Percentiles rank a stretch among this genome's conserved stretches.
These are phyloP conservation scores for Mus minutoides DNA, from an alignment of 2,797 vertebrate species.

Conservation along the genomic window DNA sequence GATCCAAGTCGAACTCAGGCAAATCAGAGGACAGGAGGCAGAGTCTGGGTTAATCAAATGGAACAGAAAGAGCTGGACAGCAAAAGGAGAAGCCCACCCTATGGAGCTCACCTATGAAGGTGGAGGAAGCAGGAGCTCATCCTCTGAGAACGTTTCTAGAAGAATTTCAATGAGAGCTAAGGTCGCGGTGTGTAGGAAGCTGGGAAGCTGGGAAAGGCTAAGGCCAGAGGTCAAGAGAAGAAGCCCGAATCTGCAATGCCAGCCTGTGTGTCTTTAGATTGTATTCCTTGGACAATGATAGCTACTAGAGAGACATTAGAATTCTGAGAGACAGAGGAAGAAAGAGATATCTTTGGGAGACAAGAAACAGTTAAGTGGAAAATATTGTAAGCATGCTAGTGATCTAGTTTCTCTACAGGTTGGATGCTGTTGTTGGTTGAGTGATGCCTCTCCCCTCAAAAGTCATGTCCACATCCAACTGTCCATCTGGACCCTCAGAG, in stretches of 20 bases:
- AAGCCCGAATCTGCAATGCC: not conserved
- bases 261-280: not conserved
- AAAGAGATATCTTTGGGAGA: not conserved
- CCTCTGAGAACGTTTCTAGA: not conserved
- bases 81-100: not conserved
- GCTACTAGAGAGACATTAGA: rapidly evolving
- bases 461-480: rapidly evolving
- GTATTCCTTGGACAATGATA: not conserved
- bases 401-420: not conserved
- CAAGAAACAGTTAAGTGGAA: not conserved
- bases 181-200: not conserved
- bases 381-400: not conserved
- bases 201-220: rapidly evolving
- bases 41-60: not conserved
- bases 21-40: not conserved
- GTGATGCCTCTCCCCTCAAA: not conserved
- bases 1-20: not conserved
- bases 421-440: not conserved
- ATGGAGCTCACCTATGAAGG: too few relatives aligned
- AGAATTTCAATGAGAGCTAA: not conserved
- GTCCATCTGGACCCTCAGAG: not conserved
- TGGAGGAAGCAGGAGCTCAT: not conserved
- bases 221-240: not conserved
- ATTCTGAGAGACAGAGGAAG: not conserved
- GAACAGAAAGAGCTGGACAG: not conserved